Evolutionary conservation across 2,797 vertebrate species (phyloP), one percentile per base, ranked within the genome.

Genomic region (Poecilia gillii): DNA sequence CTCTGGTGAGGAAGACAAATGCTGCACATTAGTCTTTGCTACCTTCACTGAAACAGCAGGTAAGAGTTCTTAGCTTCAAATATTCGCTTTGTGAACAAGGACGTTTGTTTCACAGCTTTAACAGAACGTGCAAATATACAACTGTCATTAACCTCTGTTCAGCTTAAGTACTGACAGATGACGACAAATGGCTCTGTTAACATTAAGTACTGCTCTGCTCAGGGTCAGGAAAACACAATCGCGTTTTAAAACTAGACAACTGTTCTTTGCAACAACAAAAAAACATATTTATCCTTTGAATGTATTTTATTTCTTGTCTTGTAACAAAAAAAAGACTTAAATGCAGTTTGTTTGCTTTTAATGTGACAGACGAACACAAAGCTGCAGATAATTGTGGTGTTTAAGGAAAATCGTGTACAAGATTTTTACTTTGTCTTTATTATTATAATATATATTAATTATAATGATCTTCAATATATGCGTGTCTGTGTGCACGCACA

Each of bases 21-120:
- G 23, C 64, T 16, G 28, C 1, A 2, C 13, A 1, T 62, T 25
- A 66, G 14, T 80, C 25, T 75, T 46, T 33, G 31, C 25, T 74
- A 16, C 45, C 79, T 25, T 75, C 51, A 0, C 9, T 16, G 49
- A 1, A 64, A 39, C 80, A 82, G 62, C 87, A 87, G 91, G 91
- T 92, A 90, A 83, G 91, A 55, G 25, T 31, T 62, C 0, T 59
- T 9, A 11, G 3, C 25, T 31, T 75, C 23, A 33, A 33, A 51
- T 6, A 70, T n/a, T 70, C 2, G 0, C 23, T 70, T 70, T 13
- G 39, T n/a, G 2, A 39, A 39, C 18, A 39, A 23, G 6, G 23
- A 39, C 3, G 20, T 41, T 68, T 41, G 36, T 41, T 68, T 68
- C 23, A 9, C 2, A 41, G 33, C 33, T 66, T 66, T 20, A 20